A percentile compares a stretch with the other conserved stretches of the same genome.
phyloP scores from a whole-genome alignment of 2,888 invertebrate species.

The Platypus cylindrus region DNA sequence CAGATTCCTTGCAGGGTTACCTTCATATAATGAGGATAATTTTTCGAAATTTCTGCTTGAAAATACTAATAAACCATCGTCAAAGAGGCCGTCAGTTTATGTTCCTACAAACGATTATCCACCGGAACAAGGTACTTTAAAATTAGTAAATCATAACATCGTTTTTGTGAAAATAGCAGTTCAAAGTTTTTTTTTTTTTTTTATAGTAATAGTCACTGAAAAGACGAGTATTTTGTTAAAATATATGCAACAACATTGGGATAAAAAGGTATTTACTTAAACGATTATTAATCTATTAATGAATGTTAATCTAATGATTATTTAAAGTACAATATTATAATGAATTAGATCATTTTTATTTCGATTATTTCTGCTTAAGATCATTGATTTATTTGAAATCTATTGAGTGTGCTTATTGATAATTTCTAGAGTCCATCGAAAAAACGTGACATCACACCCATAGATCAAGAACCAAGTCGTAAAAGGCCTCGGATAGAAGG shows the following conservation, averaged over 20 bases:
- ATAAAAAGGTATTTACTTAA: conserved; percentile 57
- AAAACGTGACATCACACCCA: conserved; percentile 29
- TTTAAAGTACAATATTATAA: background rate
- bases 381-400: too few relatives aligned
- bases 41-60: conserved; percentile 85
- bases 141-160: background rate
- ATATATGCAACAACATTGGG: conserved; percentile 92
- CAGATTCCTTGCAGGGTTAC: conserved; percentile 83
- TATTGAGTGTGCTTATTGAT: conserved; percentile 6
- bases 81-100: conserved; percentile 82
- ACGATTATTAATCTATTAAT: background rate
- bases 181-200: too few relatives aligned
- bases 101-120: conserved; percentile 87
- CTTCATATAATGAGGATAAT: conserved; percentile 81
- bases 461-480: conserved; percentile 29
- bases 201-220: conserved; percentile 87
- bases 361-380: too few relatives aligned
- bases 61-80: conserved; percentile 64
- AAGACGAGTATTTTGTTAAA: conserved; percentile 87
- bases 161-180: too few relatives aligned
- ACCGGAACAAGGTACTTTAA: conserved; percentile 68
- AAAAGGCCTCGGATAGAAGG: conserved; percentile 30
- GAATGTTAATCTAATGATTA: conserved; percentile 1
- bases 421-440: conserved; percentile 25
- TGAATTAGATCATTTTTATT: too few relatives aligned